Base-by-base conservation (phyloP, 2,888 invertebrate genomes). In the Hyles lineata region DNA sequence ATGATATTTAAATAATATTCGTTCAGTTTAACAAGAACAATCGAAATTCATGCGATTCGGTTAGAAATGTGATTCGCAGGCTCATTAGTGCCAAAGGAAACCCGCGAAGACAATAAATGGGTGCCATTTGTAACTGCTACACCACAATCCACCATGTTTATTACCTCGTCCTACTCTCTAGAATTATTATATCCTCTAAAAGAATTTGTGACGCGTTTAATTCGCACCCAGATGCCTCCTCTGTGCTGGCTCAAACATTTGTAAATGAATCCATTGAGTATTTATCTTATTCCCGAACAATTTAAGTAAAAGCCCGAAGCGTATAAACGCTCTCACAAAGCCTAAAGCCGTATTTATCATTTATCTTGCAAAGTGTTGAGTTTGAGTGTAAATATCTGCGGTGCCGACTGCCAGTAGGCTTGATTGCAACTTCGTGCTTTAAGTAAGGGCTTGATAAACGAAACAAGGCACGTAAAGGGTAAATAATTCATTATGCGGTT, bases 31-130 rank as follows among this genome's bases (percentile, higher is more conserved):
- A 43, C 43, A 15, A 74, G 63, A 80, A 77, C 77, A 74, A 80
- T 83, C 77, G 78, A 80, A 83, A 79, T 81, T 81, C 75, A 75
- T 78, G 77, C 78, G 77, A 83, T 84, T 85, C 74, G 81, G 78
- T 81, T 79, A 78, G 78, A 76, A 85, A 83, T 82, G 81, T 81
- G 82, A 85, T 84, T 84, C 82, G 77, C 75, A 73, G 81, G 75
- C 80, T 86, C 86, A 86, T 88, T 87, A 87, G 82, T 82, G 85
- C 80, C 80, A 82, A 85, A 84, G 81, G 78, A 78, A 82, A 80
- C 81, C 43, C 81, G 80, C 83, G 78, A 77, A 84, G 82, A 84
- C 83, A 83, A 87, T 84, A 84, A 87, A 89, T 87, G 82, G 79
- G 59, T 67, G 75, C 76, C 84, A 87, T 88, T 87, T 87, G 82